A percentile compares a stretch with the other conserved stretches of the same genome.
Evolutionary conservation across 2,797 vertebrate species (phyloP).

Genomic region (Coregonus suidteri): DNA sequence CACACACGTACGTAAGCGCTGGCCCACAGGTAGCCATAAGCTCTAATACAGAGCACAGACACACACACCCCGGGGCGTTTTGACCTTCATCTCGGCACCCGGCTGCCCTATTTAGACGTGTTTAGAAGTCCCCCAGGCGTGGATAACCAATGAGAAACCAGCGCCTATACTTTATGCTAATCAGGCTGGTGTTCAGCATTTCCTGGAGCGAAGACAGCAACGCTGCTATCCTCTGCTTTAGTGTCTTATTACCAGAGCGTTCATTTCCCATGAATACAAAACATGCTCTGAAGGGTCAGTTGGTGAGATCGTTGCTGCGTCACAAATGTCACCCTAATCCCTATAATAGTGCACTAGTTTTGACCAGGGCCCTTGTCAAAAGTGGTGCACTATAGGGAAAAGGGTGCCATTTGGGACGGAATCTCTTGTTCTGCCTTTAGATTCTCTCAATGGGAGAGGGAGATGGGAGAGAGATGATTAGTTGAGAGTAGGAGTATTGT

Average conservation of each 20-base stretch:
- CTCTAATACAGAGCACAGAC: not conserved
- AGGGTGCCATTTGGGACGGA: not conserved
- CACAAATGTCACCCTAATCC: not conserved
- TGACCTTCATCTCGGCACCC: conserved; percentile 44
- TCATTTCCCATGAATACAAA: conserved; percentile 56
- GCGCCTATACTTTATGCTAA: conserved; percentile 64
- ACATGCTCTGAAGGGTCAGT: conserved; percentile 31
- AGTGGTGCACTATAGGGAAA: not conserved
- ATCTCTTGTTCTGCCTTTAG: not conserved
- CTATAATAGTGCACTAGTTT: not conserved
- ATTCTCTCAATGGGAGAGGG: not conserved
- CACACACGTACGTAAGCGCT: not conserved
- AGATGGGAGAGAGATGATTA: not conserved
- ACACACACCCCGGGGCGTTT: conserved; percentile 33
- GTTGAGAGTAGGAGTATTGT: not conserved
- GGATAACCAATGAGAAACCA: conserved; percentile 46
- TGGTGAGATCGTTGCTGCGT: not conserved
- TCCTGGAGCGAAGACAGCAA: conserved; percentile 42
- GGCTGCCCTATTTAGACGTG: conserved; percentile 36
- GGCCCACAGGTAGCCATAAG: conserved; percentile 22
- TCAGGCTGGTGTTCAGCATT: conserved; percentile 27
- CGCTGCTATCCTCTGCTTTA: conserved; percentile 17
- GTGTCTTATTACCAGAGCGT: conserved; percentile 34
- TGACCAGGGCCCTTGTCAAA: not conserved
- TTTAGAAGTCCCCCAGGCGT: conserved; percentile 51